Evolutionary conservation across 2,797 vertebrate genomes (phyloP), one percentile per base, ranked within the genome.

Genomic region (Lithobates pipiens): DNA sequence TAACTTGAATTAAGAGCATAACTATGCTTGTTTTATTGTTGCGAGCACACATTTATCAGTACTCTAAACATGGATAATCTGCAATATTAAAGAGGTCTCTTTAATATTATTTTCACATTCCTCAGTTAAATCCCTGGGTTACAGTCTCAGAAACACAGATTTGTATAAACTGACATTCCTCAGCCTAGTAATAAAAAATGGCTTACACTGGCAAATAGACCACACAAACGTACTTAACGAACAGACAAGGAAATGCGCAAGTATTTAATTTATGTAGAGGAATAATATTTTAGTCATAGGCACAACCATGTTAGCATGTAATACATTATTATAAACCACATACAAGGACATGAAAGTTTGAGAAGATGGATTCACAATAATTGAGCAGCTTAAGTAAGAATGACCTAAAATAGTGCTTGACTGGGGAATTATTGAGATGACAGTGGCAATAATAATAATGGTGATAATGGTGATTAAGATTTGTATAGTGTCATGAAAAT

Each of bases 101-200:
- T 67, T 63, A 73, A 82, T 77, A 81, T 82, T 81, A 65, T 81
- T 86, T 82, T 70, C 85, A 82, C 78, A 86, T 86, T 82, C 85
- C 50, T 61, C 23, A 71, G 54, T n/a, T 65, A 86, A 82, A 86
- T 86, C 85, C 85, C 65, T 81, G 34, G 65, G 73, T 71, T 82
- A 50, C 79, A 82, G 70, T 65, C 73, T 77, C 50, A 72, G 78
- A 86, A 82, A 72, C 76, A 82, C 73, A 82, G 85, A 86, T 86
- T 86, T 86, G 79, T 86, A 63, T 67, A 80, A 80, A 82, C 50
- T 86, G 74, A 86, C 78, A 86, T 86, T 86, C 65, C 73, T 77
- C 70, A 71, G 79, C 73, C 79, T 86, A 27, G 72, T 82, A 86
- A 86, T 86, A 86, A 86, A 86, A 86, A 86, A 77, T 86, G 78